A percentile compares a stretch with the other conserved stretches of the same genome.
Conservation (phyloP, 2,888 invertebrate species). For the Tyria jacobaeae region DNA sequence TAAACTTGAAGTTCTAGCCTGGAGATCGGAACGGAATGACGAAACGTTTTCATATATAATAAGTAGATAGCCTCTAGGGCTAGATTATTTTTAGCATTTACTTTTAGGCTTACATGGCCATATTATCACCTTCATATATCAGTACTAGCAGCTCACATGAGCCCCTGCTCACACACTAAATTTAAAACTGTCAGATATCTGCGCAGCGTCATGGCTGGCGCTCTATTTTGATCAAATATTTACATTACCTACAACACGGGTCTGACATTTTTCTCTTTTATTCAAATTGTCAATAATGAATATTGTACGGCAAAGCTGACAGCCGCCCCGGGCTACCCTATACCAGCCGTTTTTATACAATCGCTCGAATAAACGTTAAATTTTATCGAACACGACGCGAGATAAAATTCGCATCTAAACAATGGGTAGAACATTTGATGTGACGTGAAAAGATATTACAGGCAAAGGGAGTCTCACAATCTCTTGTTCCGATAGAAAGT, state of each 20-base stretch:
- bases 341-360: slow-evolving; percentile 38
- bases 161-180: slow-evolving; percentile 40
- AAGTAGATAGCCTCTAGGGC: too few relatives aligned
- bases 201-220: slow-evolving; percentile 52
- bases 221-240: slow-evolving; percentile 75
- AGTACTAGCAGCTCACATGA: slow-evolving; percentile 32
- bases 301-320: slow-evolving; percentile 56
- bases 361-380: slow-evolving; percentile 50
- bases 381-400: slow-evolving; percentile 52
- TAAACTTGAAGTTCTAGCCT: too few relatives aligned
- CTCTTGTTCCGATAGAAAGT: neutral
- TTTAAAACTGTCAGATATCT: slow-evolving; percentile 55
- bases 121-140: slow-evolving; percentile 45
- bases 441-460: slow-evolving; percentile 50
- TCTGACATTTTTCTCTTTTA: slow-evolving; percentile 75
- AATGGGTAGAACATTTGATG: slow-evolving; percentile 48
- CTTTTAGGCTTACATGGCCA: slow-evolving; percentile 36
- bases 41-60: too few relatives aligned
- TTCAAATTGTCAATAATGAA: slow-evolving; percentile 78
- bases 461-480: slow-evolving; percentile 16
- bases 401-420: slow-evolving; percentile 55
- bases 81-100: slow-evolving; percentile 37
- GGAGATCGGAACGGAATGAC: too few relatives aligned
- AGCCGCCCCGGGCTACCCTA: slow-evolving; percentile 36
- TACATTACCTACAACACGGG: slow-evolving; percentile 70